Base-by-base conservation (phyloP, 2,888 invertebrate genomes). In the Mythimna impura region DNA sequence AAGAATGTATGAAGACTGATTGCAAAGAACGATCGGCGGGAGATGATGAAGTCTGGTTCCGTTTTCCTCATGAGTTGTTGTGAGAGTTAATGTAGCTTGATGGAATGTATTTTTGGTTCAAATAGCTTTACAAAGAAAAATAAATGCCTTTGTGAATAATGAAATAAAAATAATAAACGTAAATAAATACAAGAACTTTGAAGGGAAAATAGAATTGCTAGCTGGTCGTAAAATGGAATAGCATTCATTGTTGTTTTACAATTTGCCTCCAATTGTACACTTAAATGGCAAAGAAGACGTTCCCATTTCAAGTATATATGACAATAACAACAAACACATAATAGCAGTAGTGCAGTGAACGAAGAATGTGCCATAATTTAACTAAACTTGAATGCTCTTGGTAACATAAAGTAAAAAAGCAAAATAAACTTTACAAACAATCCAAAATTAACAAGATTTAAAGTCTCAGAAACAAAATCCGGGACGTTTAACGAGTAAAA, bases 381-480 rank as follows among this genome's bases (percentile, higher is more conserved):
- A 72, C 52, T 60, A 65, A 73, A 73, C 55, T 73, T 69, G 57
- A 80, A 73, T 70, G 61, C 66, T n/a, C 25, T 64, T 43, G 52
- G 47, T 62, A 47, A 47, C 47, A 47, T 47, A 47, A 47, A 47
- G 6, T 47, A 47, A 47, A 47, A 17, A 47, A 47, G 47, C 17
- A 47, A 20, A 47, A 65, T 66, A 75, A 80, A 84, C 43, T 84
- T 65, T 43, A 71, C 69, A 72, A 80, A 85, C 77, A 78, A 81
- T 76, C 71, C 70, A 81, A 76, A 80, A 87, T 86, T 86, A 87
- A 86, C 76, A 86, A 86, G 85, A 86, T 81, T 81, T 83, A 81
- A 85, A 85, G 70, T 78, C 71, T 83, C 79, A 76, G 78, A 77
- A 80, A 81, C 78, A 80, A 83, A 81, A 83, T 83, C 78, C 80